These are phyloP conservation scores for Condylostylus longicornis DNA, from an alignment of 1,140 invertebrate genomes.

Conservation along the genomic window DNA sequence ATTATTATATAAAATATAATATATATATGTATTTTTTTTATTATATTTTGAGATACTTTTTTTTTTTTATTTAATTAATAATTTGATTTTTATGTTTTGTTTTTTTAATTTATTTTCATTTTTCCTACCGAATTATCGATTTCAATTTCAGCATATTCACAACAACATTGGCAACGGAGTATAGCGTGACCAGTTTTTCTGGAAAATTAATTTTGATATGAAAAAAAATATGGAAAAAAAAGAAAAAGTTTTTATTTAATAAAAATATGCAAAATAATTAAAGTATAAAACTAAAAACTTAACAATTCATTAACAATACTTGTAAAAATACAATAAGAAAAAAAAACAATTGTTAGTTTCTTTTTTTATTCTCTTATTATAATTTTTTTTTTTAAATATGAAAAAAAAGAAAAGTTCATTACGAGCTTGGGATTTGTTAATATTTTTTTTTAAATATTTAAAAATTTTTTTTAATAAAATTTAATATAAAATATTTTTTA, in stretches of 20 bases:
- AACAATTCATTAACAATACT: slow-evolving; percentile 3
- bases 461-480: background rate
- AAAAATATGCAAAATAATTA: background rate
- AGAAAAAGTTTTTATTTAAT: slow-evolving; percentile 4
- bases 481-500: slow-evolving; percentile 20
- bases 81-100: slow-evolving; percentile 8
- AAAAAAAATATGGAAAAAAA: background rate
- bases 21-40: no score
- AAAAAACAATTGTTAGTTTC: slow-evolving; percentile 1
- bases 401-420: no score
- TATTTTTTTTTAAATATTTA: background rate
- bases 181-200: slow-evolving; percentile 34
- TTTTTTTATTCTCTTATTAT: slow-evolving; percentile 1
- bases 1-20: no score
- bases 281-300: slow-evolving; percentile 1
- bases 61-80: background rate
- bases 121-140: slow-evolving; percentile 32
- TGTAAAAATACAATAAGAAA: slow-evolving; percentile 2
- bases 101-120: slow-evolving; percentile 14
- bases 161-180: slow-evolving; percentile 34
- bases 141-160: slow-evolving; percentile 33
- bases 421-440: no score
- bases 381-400: slow-evolving; percentile 1
- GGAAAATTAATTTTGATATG: slow-evolving; percentile 14
- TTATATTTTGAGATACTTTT: slow-evolving; percentile 5